These are phyloP conservation scores for Cheracebus regulus DNA, from an alignment of 2,797 vertebrate genomes.

Conservation along the genomic window DNA sequence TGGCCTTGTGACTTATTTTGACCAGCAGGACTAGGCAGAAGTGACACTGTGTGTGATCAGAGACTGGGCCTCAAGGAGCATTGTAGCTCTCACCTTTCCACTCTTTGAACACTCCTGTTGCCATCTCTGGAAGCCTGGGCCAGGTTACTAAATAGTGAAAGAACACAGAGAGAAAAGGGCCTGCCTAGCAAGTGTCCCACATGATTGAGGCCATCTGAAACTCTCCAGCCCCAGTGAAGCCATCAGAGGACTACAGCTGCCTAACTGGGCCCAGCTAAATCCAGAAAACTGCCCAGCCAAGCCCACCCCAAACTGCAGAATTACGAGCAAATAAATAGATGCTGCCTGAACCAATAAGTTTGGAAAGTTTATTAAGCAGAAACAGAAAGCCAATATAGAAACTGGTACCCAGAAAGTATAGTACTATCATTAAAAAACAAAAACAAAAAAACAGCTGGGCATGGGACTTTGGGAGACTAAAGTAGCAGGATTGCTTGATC, in stretches of 20 bases:
- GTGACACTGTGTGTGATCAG: neutral
- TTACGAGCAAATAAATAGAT: neutral
- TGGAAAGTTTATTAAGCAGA: neutral
- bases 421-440: neutral
- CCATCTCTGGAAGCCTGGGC: neutral
- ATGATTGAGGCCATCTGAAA: rapidly evolving
- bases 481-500: neutral
- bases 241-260: neutral
- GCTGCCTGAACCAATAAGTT: neutral
- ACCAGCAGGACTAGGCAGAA: neutral
- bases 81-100: neutral
- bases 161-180: neutral
- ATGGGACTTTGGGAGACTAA: neutral
- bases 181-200: rapidly evolving
- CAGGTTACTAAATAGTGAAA: neutral
- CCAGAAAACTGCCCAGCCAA: neutral
- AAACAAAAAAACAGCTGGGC: no score
- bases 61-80: neutral
- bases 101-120: neutral
- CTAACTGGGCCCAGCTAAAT: neutral
- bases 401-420: neutral
- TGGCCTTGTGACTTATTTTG: neutral
- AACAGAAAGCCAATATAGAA: neutral
- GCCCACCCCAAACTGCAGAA: neutral
- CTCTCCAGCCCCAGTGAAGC: neutral